Evolutionary conservation across 2,113 vertebrate species (phyloP), one percentile per base, ranked within the genome.

Genomic region (Ursus arctos): DNA sequence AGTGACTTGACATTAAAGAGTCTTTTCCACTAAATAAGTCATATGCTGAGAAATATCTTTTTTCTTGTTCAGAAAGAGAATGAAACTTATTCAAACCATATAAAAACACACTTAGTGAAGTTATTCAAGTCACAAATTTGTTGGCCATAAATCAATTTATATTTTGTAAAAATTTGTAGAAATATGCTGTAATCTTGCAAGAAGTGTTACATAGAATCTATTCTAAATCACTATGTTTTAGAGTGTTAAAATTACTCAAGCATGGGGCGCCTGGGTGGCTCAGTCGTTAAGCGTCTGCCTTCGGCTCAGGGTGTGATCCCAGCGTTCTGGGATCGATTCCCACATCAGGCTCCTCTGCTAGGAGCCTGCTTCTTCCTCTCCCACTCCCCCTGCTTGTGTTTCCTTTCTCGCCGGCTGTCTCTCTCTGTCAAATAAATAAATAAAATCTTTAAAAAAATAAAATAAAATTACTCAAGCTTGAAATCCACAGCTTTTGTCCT

Each of bases 151-250:
- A 69, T 94, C 83, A 81, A 63, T 43, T 83, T 92, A 15, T 36
- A 89, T 65, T 67, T 74, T 81, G 13, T 88, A 91, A 69, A 53
- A 82, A 89, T 72, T 90, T 82, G 51, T 63, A 69, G 11, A 95
- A 74, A 71, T 31, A 71, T 88, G 14, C 7, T 69, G 0, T 84
- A 88, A 80, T 83, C 36, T 57, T 43, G 13, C 47, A 76, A 85
- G 43, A 67, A 74, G 1, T 85, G 1, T 92, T 92, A 80, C 13
- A 11, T 80, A 72, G 12, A 24, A 28, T 93, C 7, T 82, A 4
- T 65, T 93, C 40, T 85, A 59, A 96, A 81, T 95, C 36, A 84
- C 28, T 84, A 0, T 85, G 4, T 80, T 92, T 96, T 84, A 90
- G 0, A 31, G 53, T 92, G 5, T 91, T 74, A 79, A 77, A 55